phyloP scores from a whole-genome alignment of 2,888 invertebrate species.

The Melanostoma scalare region DNA sequence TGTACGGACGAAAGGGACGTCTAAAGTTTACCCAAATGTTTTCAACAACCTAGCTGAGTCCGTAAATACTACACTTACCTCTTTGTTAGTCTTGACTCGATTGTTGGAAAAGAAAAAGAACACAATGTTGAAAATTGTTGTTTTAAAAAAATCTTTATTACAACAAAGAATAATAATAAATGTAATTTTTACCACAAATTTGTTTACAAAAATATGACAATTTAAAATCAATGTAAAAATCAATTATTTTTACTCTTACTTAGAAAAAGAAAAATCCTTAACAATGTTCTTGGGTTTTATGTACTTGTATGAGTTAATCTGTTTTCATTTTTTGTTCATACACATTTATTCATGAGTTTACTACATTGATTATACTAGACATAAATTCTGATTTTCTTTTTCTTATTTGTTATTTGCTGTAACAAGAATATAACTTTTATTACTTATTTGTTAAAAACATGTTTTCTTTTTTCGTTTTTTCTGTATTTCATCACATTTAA shows the following conservation, averaged over 20 bases:
- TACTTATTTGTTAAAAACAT: constrained; percentile 19
- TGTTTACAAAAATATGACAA: constrained; percentile 69
- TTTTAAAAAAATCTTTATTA: constrained; percentile 68
- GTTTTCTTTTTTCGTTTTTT: constrained; percentile 27
- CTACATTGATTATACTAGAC: constrained; percentile 52
- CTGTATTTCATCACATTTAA: constrained; percentile 63
- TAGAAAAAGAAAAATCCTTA: constrained; percentile 21
- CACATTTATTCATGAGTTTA: constrained; percentile 52
- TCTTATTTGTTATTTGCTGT: constrained; percentile 45
- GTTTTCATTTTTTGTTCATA: constrained; percentile 25
- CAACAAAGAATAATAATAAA: constrained; percentile 53
- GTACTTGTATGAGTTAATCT: constrained; percentile 10
- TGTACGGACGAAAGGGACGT: no score
- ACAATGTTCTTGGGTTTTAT: neutral
- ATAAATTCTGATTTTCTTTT: constrained; percentile 33
- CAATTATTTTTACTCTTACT: constrained; percentile 16
- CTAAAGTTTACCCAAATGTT: no score
- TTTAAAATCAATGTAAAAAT: constrained; percentile 60
- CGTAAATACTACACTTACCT: no score
- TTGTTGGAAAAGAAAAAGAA: neutral
- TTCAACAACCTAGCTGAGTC: no score
- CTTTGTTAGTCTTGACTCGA: neutral
- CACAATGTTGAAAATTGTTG: neutral
- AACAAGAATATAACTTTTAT: constrained; percentile 70
- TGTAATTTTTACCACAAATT: constrained; percentile 47